Percentiles rank a stretch among this genome's conserved stretches.
Conservation (phyloP, 2,888 invertebrate genomes). For the Glyphotaelius pellucidus region DNA sequence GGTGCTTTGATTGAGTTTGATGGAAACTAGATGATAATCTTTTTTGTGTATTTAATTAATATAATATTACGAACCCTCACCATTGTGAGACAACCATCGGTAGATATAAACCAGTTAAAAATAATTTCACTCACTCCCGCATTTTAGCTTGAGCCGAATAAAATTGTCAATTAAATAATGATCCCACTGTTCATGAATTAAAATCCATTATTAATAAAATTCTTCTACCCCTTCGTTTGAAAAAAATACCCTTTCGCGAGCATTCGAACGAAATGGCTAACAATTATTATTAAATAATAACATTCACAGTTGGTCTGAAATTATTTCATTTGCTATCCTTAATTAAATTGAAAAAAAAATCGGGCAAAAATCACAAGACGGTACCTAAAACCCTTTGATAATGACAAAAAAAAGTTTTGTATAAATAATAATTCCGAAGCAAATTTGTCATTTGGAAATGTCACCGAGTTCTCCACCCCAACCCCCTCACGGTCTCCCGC, state of each 20-base stretch:
- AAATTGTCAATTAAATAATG: neutral
- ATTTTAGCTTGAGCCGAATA: neutral
- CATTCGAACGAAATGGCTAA: conserved; percentile 23
- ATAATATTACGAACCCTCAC: too few species aligned
- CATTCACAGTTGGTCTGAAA: conserved; percentile 32
- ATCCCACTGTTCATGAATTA: neutral
- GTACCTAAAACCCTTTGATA: conserved; percentile 56
- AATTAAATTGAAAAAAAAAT: conserved; percentile 49
- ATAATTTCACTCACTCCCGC: neutral
- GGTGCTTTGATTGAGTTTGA: too few species aligned
- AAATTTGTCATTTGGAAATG: conserved; percentile 65
- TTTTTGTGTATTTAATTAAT: too few species aligned
- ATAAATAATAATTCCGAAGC: conserved; percentile 54
- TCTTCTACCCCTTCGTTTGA: conserved; percentile 9
- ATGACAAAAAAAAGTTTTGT: conserved; percentile 45
- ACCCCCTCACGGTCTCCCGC: neutral
- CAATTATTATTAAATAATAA: conserved; percentile 21
- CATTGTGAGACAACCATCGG: too few species aligned
- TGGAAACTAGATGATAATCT: too few species aligned
- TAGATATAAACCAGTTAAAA: neutral
- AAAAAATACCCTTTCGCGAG: neutral
- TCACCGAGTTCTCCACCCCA: conserved; percentile 53
- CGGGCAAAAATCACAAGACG: conserved; percentile 47
- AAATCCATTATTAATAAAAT: neutral
- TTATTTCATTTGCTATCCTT: conserved; percentile 42